A percentile compares a stretch with the other conserved stretches of the same genome.
These are phyloP conservation scores for Anthopleura xanthogrammica DNA, from an alignment of 92 coral and sea anemone species.

Conservation along the genomic window DNA sequence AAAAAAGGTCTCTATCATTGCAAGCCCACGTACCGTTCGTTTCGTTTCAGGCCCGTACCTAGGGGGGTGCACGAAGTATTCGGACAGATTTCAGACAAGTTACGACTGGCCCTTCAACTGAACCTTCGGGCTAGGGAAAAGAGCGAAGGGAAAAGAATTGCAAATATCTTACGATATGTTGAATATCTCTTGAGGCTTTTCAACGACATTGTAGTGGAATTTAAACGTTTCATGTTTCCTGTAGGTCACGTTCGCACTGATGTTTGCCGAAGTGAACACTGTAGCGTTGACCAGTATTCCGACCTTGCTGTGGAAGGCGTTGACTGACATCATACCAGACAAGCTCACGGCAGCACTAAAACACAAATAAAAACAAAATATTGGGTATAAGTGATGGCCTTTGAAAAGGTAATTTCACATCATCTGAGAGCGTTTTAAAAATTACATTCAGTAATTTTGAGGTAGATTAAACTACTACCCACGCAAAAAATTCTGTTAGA, in stretches of 20 bases:
- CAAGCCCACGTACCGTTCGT: too few species aligned
- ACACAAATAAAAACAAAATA: neutral
- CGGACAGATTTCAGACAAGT: too few species aligned
- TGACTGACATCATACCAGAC: slow-evolving; percentile 49
- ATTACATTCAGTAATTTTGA: too few species aligned
- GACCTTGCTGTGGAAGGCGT: slow-evolving; percentile 55
- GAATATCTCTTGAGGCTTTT: slow-evolving; percentile 65
- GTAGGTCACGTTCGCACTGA: slow-evolving; percentile 63
- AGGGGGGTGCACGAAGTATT: too few species aligned
- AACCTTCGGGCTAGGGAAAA: neutral
- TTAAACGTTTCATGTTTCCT: slow-evolving; percentile 37
- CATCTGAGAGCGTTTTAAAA: too few species aligned
- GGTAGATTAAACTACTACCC: too few species aligned
- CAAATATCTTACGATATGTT: slow-evolving; percentile 59
- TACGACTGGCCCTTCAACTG: too few species aligned
- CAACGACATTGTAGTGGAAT: slow-evolving; percentile 48
- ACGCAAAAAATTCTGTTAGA: too few species aligned
- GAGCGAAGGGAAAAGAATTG: neutral
- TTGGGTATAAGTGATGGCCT: too few species aligned
- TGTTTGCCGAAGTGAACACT: slow-evolving; percentile 57
- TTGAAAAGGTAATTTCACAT: too few species aligned
- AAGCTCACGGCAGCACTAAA: slow-evolving; percentile 49
- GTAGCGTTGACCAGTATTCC: slow-evolving; percentile 53
- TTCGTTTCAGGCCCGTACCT: too few species aligned
- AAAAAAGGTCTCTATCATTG: too few species aligned